Evolutionary conservation across 2,797 vertebrate genomes (phyloP), one percentile per base, ranked within the genome.

Genomic region (Spinibarbus caldwelli): DNA sequence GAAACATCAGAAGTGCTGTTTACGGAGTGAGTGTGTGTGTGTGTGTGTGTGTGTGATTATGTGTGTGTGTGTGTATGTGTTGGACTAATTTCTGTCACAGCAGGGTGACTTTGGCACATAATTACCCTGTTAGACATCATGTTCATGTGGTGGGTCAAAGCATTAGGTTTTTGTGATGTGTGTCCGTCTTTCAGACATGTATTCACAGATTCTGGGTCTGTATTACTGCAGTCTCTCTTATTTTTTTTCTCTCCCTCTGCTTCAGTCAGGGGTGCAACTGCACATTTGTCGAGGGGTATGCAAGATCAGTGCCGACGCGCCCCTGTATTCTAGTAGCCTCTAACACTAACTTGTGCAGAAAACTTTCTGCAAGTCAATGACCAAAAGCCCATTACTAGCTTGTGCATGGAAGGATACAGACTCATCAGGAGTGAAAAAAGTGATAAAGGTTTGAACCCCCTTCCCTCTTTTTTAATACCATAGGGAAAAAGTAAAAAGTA

Each of bases 41-140:
- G 36, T 78, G 4, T 78, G 23, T 31, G 29, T 2, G 23, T 34
- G 9, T 29, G 36, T 78, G 4, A 59, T n/a, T n/a, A n/a, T 75
- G 67, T 76, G 17, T n/a, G 36, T 1, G 19, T 26, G 6, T n/a
- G 45, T 54, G 43, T 68, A 11, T 59, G 71, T 2, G 80, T 29
- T 82, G 77, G 81, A 82, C 86, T 89, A n/a, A 91, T 93, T 91
- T 91, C 86, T 17, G 82, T 38, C 54, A n/a, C 76, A 89, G 86
- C 85, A 85, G 86, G 76, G 88, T 87, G 84, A 89, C 81, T 86
- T 87, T 88, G 87, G 83, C 83, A 80, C 87, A 90, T 91, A 92
- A 94, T 94, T 94, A 94, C 92, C 92, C 93, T 89, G 85, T 80
- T 71, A 83, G 19, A 75, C 29, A 26, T 38, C 43, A 52, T 36